A percentile compares a stretch with the other conserved stretches of the same genome.
phyloP scores from a whole-genome alignment of 2,113 vertebrate species.

The Scomber scombrus region DNA sequence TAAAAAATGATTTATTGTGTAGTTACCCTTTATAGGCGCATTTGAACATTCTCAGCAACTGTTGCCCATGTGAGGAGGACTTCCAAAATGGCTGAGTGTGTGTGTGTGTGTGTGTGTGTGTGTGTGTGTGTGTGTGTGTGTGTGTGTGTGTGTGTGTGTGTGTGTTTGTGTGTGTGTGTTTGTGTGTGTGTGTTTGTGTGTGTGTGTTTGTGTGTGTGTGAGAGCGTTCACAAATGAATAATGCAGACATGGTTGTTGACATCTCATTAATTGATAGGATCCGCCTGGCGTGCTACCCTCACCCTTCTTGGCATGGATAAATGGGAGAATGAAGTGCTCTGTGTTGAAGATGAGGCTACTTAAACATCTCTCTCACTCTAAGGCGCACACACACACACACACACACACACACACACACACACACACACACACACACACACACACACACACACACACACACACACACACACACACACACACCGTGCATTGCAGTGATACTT shows the following conservation, averaged over 20 bases:
- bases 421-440: too few relatives aligned
- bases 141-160: too few relatives aligned
- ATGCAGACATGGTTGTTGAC: conserved; percentile 58
- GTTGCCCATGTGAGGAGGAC: background rate
- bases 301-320: conserved; percentile 28
- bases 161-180: background rate
- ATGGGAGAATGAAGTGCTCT: conserved; percentile 19
- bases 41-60: background rate
- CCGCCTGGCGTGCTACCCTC: conserved; percentile 34
- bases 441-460: too few relatives aligned
- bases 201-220: background rate
- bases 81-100: conserved; percentile 5
- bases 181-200: background rate
- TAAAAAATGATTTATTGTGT: too few relatives aligned
- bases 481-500: background rate
- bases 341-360: conserved; percentile 17
- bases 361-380: background rate
- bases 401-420: too few relatives aligned
- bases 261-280: conserved; percentile 73
- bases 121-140: background rate
- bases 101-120: background rate
- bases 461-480: too few relatives aligned
- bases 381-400: too few relatives aligned
- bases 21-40: background rate
- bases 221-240: conserved; percentile 56